Evolutionary conservation across 2,888 invertebrate genomes (phyloP).

Genomic region (Bombyx huttoni): DNA sequence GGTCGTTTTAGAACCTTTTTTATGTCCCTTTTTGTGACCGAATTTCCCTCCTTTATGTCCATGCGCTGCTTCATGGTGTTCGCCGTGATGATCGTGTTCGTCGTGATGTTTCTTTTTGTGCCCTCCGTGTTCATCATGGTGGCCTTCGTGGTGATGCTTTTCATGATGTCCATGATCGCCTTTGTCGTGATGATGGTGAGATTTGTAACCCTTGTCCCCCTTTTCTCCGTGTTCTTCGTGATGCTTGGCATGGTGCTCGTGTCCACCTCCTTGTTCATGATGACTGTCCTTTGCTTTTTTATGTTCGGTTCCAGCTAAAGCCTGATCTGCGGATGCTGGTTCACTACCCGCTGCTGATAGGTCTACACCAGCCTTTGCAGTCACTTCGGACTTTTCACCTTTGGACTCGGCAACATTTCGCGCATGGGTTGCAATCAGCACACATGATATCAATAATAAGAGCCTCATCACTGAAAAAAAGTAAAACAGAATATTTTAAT

Average conservation of each 20-base stretch:
- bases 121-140: conserved; percentile 83
- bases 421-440: conserved; percentile 29
- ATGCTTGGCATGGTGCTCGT: conserved; percentile 77
- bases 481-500: conserved; percentile 1
- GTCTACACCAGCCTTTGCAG: conserved; percentile 18
- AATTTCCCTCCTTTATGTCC: conserved; percentile 86
- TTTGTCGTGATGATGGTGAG: conserved; percentile 83
- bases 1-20: conserved; percentile 87
- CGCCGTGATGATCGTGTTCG: conserved; percentile 81
- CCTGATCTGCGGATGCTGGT: conserved; percentile 33
- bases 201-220: conserved; percentile 84
- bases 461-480: conserved; percentile 42
- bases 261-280: conserved; percentile 78
- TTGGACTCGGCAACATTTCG: conserved; percentile 38
- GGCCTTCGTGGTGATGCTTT: conserved; percentile 83
- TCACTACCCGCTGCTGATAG: conserved; percentile 17
- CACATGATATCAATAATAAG: conserved; percentile 35
- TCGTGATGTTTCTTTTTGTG: conserved; percentile 87
- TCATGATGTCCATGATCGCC: conserved; percentile 84
- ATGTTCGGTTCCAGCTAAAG: conserved; percentile 64
- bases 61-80: conserved; percentile 83
- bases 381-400: conserved; percentile 24
- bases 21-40: conserved; percentile 87
- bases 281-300: conserved; percentile 60
- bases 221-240: conserved; percentile 82